Base-by-base conservation (phyloP, 1,140 invertebrate genomes). In the Hydropsyche tenuis region DNA sequence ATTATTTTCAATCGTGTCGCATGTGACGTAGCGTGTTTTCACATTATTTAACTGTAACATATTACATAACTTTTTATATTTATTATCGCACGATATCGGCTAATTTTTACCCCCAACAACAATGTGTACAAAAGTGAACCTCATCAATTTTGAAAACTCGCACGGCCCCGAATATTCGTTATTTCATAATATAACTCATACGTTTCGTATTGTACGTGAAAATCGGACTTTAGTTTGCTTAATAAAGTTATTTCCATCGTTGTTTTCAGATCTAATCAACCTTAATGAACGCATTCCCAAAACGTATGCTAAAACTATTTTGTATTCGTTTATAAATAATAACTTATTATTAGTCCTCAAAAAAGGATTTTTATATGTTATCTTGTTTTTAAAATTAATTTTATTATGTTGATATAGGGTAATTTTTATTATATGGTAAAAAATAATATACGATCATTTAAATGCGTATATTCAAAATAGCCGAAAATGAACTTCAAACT, bases 81-180 rank as follows among this genome's bases (percentile, higher is more conserved):
- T 23, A 23, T 60, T 60, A 60, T 60, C 56, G 56, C 23, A 60
- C 56, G 23, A 60, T 60, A 60, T 60, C 56, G 56, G 23, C 56
- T 60, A 60, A 60, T 60, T 60, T 60, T 27, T 37, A 37, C 3
- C 30, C 7, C 22, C n/a, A 16, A 20, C 48, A 53, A 18, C 20
- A 18, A 18, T 48, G 12, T 18, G 48, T 53, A 53, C 16, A 53
- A 53, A 53, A 18, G 48, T 53, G 48, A 18, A 53, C 48, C 48
- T 53, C 48, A 53, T 53, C 48, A 53, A 53, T 53, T 53, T 53
- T 16, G 30, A 37, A 53, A 18, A 53, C 48, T 14, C 48, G 18
- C 20, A 53, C 16, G 16, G n/a, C 30, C 3, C 30, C 30, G 30
- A 37, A 37, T 37, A 37, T 37, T 37, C 30, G 9, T 37, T 37